phyloP scores from a whole-genome alignment of 2,888 invertebrate species.

The Bombyx huttoni region DNA sequence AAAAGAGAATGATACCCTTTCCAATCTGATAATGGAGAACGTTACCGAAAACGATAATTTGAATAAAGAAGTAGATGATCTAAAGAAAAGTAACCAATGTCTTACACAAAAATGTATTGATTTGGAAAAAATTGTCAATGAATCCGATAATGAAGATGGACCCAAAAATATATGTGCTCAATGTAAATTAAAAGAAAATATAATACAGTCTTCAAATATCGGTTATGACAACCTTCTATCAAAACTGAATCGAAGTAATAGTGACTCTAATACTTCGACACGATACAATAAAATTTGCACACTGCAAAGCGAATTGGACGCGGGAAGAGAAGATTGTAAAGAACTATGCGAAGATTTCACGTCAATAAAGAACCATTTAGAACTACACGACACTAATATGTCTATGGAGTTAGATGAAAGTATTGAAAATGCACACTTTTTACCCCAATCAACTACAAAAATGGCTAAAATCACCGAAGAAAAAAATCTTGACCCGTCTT shows the following conservation, averaged over 20 bases:
- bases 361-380: conserved; percentile 55
- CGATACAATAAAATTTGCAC: conserved; percentile 52
- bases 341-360: conserved; percentile 53
- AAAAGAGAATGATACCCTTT: conserved; percentile 67
- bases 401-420: conserved; percentile 52
- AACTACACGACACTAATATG: conserved; percentile 29
- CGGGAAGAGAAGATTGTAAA: conserved; percentile 53
- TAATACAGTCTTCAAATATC: conserved; percentile 16
- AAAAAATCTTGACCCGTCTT: conserved; percentile 20
- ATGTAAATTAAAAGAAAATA: conserved; percentile 27
- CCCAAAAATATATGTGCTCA: conserved; percentile 16
- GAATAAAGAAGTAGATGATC: conserved; percentile 36
- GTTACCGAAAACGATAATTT: conserved; percentile 68
- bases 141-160: conserved; percentile 7
- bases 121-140: conserved; percentile 16
- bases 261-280: conserved; percentile 47
- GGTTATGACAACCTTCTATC: conserved; percentile 14
- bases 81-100: conserved; percentile 26
- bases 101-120: conserved; percentile 21
- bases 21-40: conserved; percentile 71
- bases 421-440: conserved; percentile 30
- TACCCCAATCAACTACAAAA: conserved; percentile 19
- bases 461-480: conserved; percentile 36
- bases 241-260: conserved; percentile 45
- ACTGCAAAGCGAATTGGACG: conserved; percentile 50